Evolutionary conservation across 92 coral and sea anemone genomes (phyloP), one percentile per base, ranked within the genome.

Genomic region (Phenganax marumi): DNA sequence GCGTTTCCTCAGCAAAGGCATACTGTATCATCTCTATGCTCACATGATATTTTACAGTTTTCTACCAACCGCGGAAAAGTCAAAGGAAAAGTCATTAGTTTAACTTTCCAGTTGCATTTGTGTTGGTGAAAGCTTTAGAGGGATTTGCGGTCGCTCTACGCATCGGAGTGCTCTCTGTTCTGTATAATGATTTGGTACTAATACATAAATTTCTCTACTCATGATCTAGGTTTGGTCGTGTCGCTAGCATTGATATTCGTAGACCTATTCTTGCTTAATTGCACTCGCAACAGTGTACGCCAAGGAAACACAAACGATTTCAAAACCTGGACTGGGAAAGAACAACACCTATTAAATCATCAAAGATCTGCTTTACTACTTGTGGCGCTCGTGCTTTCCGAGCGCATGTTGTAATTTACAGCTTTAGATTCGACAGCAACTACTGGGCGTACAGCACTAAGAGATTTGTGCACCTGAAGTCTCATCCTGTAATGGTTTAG

Each of bases 141-240:
- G 26, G 23, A 8, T 58, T 13, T 16, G n/a, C 8, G 22, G 21
- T 58, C 14, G 65, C n/a, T 18, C 22, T 16, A 16, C 22, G 65
- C 0, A 58, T 13, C 8, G 21, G 12, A 16, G n/a, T 1, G 65
- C 23, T 16, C 12, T 58, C 22, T 13, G 65, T 58, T 25, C n/a
- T 17, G 0, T 68, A 18, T 22, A 24, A 13, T 9, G 6, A 7
- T 39, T 6, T 10, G 8, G 21, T 6, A 3, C 4, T 33, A 68
- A 68, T 68, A 23, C 13, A 26, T 17, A 46, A 46, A 6, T 72
- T 48, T 50, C 3, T 49, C 12, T n/a, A 8, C 5, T 26, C 54
- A 24, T 75, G 47, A 14, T 72, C 7, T 78, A 78, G 83, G 68
- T 78, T 78, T 78, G 73, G 61, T n/a, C 60, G 70, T 62, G 83